phyloP scores from a whole-genome alignment of 1,140 invertebrate genomes.

The Tetraneura akinire region DNA sequence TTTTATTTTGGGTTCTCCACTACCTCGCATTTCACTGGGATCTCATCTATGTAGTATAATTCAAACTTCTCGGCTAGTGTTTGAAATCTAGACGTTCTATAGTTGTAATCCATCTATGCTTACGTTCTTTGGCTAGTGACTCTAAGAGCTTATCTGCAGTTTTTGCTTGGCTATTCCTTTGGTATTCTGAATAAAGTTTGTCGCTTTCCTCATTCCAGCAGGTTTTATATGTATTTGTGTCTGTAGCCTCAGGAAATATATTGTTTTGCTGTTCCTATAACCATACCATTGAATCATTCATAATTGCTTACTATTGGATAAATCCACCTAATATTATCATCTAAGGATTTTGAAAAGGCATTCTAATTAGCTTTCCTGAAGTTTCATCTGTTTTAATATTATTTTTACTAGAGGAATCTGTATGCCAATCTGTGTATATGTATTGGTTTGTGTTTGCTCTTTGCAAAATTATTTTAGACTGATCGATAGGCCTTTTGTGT shows the following conservation, averaged over 20 bases:
- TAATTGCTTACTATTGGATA: not conserved
- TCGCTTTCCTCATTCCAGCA: constrained; percentile 10
- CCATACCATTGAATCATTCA: not conserved
- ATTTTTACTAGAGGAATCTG: constrained; percentile 41
- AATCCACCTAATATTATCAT: constrained; percentile 44
- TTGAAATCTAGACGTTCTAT: constrained; percentile 41
- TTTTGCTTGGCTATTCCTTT: not conserved
- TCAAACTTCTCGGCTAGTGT: constrained; percentile 35
- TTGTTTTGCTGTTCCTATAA: not conserved
- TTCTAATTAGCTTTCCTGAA: constrained; percentile 45
- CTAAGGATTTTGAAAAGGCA: constrained; percentile 17
- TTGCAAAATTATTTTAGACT: constrained; percentile 18
- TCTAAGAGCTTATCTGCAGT: not conserved
- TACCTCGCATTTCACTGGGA: not conserved
- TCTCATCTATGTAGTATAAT: constrained; percentile 24
- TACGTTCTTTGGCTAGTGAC: not conserved
- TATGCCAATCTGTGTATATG: constrained; percentile 40
- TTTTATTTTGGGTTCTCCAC: constrained; percentile 8
- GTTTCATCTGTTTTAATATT: constrained; percentile 47
- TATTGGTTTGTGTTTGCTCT: constrained; percentile 44
- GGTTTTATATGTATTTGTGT: constrained; percentile 16
- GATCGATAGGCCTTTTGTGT: not conserved
- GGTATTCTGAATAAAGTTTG: constrained; percentile 15
- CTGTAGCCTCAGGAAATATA: not conserved
- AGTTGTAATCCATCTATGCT: not conserved